phyloP scores from a whole-genome alignment of 1,140 invertebrate genomes.

The Ceratina japonica region DNA sequence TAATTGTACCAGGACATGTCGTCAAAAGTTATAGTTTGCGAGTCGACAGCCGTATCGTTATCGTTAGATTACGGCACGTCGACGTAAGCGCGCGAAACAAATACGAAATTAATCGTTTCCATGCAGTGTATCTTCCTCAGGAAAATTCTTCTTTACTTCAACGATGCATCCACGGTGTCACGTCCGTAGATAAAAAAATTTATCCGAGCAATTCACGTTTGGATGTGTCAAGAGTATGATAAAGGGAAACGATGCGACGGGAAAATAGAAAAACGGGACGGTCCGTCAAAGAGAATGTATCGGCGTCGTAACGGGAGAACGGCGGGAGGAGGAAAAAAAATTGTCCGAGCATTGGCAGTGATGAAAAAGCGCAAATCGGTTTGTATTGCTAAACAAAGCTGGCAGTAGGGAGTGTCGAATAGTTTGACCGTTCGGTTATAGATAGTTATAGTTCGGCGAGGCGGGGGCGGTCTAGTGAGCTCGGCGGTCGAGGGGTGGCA shows the following conservation, averaged over 20 bases:
- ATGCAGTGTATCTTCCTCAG: too few species aligned
- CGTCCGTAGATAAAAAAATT: neutral
- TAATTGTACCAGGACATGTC: neutral
- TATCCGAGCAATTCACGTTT: too few species aligned
- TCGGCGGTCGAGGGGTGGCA: conserved; percentile 63
- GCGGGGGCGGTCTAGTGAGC: conserved; percentile 27
- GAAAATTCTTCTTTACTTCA: too few species aligned
- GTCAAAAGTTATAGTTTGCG: neutral
- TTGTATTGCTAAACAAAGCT: conserved; percentile 30
- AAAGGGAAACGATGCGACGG: too few species aligned
- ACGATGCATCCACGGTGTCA: too few species aligned
- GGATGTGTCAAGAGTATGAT: too few species aligned
- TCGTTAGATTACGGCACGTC: neutral
- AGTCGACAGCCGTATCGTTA: neutral
- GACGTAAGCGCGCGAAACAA: neutral
- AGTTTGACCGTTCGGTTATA: neutral
- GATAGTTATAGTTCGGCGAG: neutral
- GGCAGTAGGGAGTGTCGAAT: neutral
- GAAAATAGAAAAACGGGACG: too few species aligned
- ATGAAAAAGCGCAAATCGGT: neutral
- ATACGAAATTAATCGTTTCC: too few species aligned
- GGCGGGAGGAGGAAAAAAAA: too few species aligned
- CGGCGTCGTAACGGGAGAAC: neutral
- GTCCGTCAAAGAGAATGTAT: too few species aligned
- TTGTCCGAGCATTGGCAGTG: too few species aligned